Evolutionary conservation across 1,140 invertebrate genomes (phyloP), one percentile per base, ranked within the genome.

Genomic region (Danaus melanippus): DNA sequence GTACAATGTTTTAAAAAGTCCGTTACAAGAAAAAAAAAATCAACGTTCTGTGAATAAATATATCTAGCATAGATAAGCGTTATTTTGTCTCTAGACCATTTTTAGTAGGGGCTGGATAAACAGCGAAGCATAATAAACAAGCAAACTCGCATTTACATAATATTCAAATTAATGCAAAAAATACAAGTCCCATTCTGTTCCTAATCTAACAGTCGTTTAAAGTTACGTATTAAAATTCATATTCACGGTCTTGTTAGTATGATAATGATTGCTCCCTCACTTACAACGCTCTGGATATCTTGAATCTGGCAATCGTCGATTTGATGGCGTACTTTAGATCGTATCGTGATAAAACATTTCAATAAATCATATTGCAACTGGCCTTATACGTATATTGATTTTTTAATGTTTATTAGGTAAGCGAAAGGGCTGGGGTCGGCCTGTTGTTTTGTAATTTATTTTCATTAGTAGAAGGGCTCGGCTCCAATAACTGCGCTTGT

Each of bases 341-440:
- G 64, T 78, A 82, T 82, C 74, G 55, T 53, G 71, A 78, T 84
- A 79, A 80, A 78, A 82, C 81, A 75, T 74, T 76, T 74, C 69
- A 76, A 82, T 82, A 82, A 82, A 84, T 84, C 74, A 77, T 65
- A 56, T 52, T 62, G 64, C 65, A 80, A 76, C 70, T 69, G 67
- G 58, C 59, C 63, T 60, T 73, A 82, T 82, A 74, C 56, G 67
- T 70, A 64, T 79, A 84, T 84, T 80, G 81, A 84, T 82, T 82
- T 77, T 84, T 80, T 76, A 77, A 83, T 74, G 76, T 79, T 76
- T 78, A 81, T 79, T 71, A 68, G 74, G 67, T 69, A 68, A 76
- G 46, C 65, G 54, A 74, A 76, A 78, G 75, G 76, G 74, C 64
- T 76, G 63, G 74, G 71, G 74, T 57, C 53, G 53, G 57, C 53